Percentiles rank a stretch among this genome's conserved stretches.
These are phyloP conservation scores for Nebria brevicollis DNA, from an alignment of 2,888 invertebrate species.

Conservation along the genomic window DNA sequence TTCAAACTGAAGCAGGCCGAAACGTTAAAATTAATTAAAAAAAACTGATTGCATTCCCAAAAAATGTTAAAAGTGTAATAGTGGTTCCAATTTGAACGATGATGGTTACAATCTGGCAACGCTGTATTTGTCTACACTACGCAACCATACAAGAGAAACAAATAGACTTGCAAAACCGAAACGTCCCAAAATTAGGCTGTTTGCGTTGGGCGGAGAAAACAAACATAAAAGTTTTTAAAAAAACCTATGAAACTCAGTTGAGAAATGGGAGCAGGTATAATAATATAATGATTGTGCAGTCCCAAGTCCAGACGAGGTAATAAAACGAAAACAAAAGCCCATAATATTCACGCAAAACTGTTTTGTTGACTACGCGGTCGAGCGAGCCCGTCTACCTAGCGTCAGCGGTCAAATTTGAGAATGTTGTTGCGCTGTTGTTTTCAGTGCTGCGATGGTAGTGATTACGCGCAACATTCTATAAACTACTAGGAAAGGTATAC, in stretches of 20 bases:
- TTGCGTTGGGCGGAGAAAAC: not conserved
- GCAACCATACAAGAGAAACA: not conserved
- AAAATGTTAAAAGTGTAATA: no score
- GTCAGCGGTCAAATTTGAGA: not conserved
- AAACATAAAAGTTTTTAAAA: not conserved
- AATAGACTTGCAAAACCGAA: not conserved
- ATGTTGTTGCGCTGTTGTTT: constrained; percentile 4
- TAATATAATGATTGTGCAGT: not conserved
- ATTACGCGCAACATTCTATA: not conserved
- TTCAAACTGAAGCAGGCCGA: no score
- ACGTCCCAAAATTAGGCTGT: not conserved
- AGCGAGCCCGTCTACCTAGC: constrained; percentile 4
- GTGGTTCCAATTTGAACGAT: not conserved
- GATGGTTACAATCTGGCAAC: not conserved
- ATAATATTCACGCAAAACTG: not conserved
- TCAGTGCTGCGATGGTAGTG: not conserved
- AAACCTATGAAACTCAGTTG: not conserved
- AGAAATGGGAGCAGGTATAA: not conserved
- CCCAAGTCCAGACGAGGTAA: not conserved
- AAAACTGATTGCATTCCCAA: no score
- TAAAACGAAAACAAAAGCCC: not conserved
- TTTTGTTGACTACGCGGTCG: no score
- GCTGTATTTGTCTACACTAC: not conserved
- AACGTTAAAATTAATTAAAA: no score
- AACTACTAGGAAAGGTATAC: not conserved